A percentile compares a stretch with the other conserved stretches of the same genome.
Evolutionary conservation across 2,888 invertebrate genomes (phyloP).

Genomic region (Creontiades dilutus): DNA sequence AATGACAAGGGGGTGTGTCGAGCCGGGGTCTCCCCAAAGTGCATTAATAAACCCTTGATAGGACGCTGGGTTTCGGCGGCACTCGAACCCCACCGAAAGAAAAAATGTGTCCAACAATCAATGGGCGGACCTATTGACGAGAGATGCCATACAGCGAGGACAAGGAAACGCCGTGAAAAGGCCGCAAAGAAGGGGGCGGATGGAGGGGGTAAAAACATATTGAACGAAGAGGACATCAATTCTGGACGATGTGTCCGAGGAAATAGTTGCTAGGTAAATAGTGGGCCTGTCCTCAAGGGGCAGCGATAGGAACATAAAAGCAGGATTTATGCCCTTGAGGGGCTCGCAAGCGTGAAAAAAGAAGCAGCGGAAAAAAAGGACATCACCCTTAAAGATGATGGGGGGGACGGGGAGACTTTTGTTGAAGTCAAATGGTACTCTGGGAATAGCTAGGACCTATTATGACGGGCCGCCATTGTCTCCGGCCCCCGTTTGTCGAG

Average conservation of each 20-base stretch:
- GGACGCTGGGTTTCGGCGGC: conserved; percentile 18
- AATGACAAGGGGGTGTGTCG: conserved; percentile 31
- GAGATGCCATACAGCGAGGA: neutral
- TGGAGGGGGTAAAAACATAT: conserved; percentile 35
- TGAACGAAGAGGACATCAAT: conserved; percentile 43
- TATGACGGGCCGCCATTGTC: neutral
- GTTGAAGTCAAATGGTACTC: conserved; percentile 45
- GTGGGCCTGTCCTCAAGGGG: conserved; percentile 11
- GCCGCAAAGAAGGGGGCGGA: neutral
- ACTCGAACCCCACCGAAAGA: conserved; percentile 5
- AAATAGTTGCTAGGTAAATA: conserved; percentile 50
- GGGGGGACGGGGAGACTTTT: neutral
- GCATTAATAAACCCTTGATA: conserved; percentile 44
- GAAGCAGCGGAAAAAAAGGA: neutral
- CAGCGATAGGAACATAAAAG: conserved; percentile 18
- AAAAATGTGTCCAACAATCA: conserved; percentile 44
- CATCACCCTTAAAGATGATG: neutral
- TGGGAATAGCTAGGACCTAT: conserved; percentile 40
- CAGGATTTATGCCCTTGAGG: conserved; percentile 39
- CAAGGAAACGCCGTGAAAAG: conserved; percentile 12
- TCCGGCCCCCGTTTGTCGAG: neutral
- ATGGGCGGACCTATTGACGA: conserved; percentile 8
- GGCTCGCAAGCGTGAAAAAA: conserved; percentile 45
- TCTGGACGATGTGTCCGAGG: conserved; percentile 35
- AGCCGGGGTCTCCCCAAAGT: conserved; percentile 6